A percentile compares a stretch with the other conserved stretches of the same genome.
These are phyloP conservation scores for Yponomeuta plumbellus DNA, from an alignment of 2,888 invertebrate species.

Conservation along the genomic window DNA sequence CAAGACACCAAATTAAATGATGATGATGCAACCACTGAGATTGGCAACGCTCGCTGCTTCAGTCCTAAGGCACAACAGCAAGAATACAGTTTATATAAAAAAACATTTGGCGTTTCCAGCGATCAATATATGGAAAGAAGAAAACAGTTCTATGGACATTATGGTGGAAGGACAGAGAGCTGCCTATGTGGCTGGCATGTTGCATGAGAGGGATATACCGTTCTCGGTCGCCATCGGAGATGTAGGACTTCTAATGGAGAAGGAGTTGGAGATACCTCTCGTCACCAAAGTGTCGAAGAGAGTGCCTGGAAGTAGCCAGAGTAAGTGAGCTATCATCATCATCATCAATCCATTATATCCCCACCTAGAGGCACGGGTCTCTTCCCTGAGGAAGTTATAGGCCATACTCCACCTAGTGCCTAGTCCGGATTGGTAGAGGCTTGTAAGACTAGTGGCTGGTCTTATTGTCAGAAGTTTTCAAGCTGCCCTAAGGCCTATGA, in stretches of 20 bases:
- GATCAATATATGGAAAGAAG: slow-evolving; percentile 63
- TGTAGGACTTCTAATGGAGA: slow-evolving; percentile 35
- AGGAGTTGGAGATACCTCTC: slow-evolving; percentile 33
- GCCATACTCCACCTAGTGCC: too few species aligned
- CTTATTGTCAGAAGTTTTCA: too few species aligned
- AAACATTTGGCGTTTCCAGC: slow-evolving; percentile 31
- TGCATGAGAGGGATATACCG: slow-evolving; percentile 55
- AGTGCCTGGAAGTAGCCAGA: neutral
- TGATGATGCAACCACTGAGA: slow-evolving; percentile 13
- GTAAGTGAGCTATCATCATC: neutral
- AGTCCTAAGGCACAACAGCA: neutral
- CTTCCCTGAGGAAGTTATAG: too few species aligned
- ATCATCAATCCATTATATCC: too few species aligned
- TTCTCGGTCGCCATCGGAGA: slow-evolving; percentile 53
- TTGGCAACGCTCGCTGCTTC: slow-evolving; percentile 8
- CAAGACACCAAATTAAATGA: neutral
- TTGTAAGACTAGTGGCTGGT: too few species aligned
- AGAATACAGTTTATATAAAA: neutral
- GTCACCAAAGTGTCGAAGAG: neutral
- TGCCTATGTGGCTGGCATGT: slow-evolving; percentile 51
- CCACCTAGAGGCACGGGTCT: too few species aligned
- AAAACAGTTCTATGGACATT: slow-evolving; percentile 59
- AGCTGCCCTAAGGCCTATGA: too few species aligned
- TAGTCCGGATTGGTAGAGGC: too few species aligned
- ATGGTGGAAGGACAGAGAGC: slow-evolving; percentile 50